Conservation (phyloP, 1,140 invertebrate species). For the Eulimnadia texana region DNA sequence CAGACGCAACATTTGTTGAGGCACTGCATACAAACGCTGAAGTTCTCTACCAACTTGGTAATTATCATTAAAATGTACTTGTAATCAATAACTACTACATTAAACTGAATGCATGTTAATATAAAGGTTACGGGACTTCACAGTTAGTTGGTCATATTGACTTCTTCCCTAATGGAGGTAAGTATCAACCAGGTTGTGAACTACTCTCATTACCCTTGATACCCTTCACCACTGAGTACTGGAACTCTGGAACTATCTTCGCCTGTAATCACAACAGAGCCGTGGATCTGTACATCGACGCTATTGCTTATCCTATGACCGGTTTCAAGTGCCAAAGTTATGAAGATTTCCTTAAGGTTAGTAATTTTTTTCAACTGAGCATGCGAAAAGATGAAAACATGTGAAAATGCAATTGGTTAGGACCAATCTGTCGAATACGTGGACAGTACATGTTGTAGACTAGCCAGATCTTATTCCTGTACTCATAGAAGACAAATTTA, state of each 20-base stretch:
- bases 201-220: slow-evolving; percentile 52
- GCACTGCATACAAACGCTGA: slow-evolving; percentile 76
- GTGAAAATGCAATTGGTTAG: too few species aligned
- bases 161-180: slow-evolving; percentile 77
- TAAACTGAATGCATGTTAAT: too few species aligned
- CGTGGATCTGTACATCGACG: slow-evolving; percentile 67
- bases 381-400: too few species aligned
- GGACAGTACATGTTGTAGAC: too few species aligned
- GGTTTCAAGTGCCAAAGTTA: slow-evolving; percentile 62
- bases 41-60: slow-evolving; percentile 66
- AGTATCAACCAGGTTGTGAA: slow-evolving; percentile 69
- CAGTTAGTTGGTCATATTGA: slow-evolving; percentile 69
- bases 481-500: too few species aligned
- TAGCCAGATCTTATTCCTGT: too few species aligned
- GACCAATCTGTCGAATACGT: too few species aligned
- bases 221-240: slow-evolving; percentile 49
- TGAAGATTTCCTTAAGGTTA: slow-evolving; percentile 46
- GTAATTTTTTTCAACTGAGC: too few species aligned
- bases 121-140: slow-evolving; percentile 69
- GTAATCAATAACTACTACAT: too few species aligned
- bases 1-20: slow-evolving; percentile 64
- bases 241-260: slow-evolving; percentile 59
- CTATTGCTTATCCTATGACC: slow-evolving; percentile 63
- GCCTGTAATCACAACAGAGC: slow-evolving; percentile 75
- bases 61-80: slow-evolving; percentile 21